Conservation (phyloP, 2,888 invertebrate species). For the Drosophila buzzatii region DNA sequence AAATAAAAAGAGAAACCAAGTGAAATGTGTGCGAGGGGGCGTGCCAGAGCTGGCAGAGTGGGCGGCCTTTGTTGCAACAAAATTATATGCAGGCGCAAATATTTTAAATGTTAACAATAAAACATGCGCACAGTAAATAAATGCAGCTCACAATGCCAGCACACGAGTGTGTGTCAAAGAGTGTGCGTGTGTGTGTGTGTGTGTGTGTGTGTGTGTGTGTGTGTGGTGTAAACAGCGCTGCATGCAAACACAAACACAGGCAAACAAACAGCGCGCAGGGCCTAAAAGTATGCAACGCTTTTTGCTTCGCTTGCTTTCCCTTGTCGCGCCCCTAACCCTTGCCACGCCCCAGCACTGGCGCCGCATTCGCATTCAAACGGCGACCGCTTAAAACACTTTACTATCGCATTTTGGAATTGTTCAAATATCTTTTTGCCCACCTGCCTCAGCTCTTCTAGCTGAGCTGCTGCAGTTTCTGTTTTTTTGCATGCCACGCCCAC, state of each 20-base stretch:
- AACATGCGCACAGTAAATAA: constrained; percentile 76
- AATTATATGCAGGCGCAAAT: constrained; percentile 78
- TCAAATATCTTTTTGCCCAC: constrained; percentile 70
- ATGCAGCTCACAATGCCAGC: constrained; percentile 33
- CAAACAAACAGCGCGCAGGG: constrained; percentile 38
- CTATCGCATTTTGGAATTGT: constrained; percentile 81
- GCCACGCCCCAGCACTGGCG: constrained; percentile 9
- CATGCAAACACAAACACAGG: constrained; percentile 37
- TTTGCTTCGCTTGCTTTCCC: constrained; percentile 41
- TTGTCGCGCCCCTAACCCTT: not conserved
- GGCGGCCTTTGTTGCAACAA: constrained; percentile 25
- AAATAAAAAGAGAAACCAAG: not conserved
- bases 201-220: constrained; percentile 17
- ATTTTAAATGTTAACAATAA: constrained; percentile 81
- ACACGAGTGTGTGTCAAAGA: not conserved
- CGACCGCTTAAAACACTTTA: constrained; percentile 82
- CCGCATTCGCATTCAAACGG: constrained; percentile 68
- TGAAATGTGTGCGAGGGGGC: constrained; percentile 16
- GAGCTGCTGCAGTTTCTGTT: constrained; percentile 34
- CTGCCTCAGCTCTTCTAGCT: constrained; percentile 17
- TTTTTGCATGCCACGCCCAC: constrained; percentile 9
- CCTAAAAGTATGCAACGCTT: constrained; percentile 75
- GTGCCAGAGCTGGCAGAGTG: not conserved
- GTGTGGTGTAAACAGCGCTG: constrained; percentile 51
- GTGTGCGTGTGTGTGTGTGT: constrained; percentile 1